Evolutionary conservation across 2,888 invertebrate genomes (phyloP), one percentile per base, ranked within the genome.

Genomic region (Caradrina clavipalpis): DNA sequence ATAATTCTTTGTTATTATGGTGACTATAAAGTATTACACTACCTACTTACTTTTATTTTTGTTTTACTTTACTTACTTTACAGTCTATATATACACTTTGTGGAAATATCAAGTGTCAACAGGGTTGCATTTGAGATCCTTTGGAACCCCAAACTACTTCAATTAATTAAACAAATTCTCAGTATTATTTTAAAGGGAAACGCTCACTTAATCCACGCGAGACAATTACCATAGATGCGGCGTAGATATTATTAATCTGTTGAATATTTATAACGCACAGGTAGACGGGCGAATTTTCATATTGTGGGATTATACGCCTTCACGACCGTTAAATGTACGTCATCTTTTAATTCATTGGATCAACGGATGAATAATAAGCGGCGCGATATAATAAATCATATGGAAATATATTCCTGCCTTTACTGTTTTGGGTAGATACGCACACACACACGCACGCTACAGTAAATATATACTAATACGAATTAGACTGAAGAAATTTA

Each of bases 271-370:
- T 79, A 42, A 17, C 19, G 19, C 50, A 57, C 69, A 80, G 79
- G 79, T 76, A 78, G 57, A 54, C 45, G 67, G 51, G 57, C 69
- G 53, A 71, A 78, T 78, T 78, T 79, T 79, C 79, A 76, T 66
- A 71, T 63, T 60, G 56, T 47, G 61, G 73, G 67, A 80, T 80
- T 80, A 80, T 65, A 49, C 45, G 80, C 72, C 69, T 80, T 65
- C 45, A 67, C 50, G 68, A 47, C 61, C 61, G 58, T 69, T 67
- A 50, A 66, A 57, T 69, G 59, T 69, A 53, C 80, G 71, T 79
- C 76, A 80, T 76, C 76, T 79, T 80, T 76, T 79, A 79, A 76
- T 80, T 73, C 80, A 60, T 62, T 39, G 73, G 72, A 80, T 82
- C 53, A 82, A 69, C 62, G 72, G 69, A 79, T 73, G 76, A 80